Conservation (phyloP, 2,113 vertebrate genomes). For the Cygnus buccinator region DNA sequence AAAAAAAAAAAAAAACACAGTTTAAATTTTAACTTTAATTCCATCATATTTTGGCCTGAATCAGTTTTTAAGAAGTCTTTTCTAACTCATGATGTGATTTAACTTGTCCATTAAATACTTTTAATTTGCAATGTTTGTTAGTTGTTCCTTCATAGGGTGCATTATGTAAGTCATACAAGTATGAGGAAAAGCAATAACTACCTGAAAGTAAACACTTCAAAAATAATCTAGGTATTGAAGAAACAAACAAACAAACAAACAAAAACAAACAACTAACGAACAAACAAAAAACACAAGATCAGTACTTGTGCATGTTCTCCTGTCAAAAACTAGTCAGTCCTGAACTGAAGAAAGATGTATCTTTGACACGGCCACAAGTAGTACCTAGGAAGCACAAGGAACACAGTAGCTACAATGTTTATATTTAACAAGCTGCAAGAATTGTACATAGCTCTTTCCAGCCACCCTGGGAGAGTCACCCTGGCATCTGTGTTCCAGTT, state of each 20-base stretch:
- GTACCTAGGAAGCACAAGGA: not conserved
- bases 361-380: not conserved
- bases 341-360: not conserved
- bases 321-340: not conserved
- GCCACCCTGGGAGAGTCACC: not conserved
- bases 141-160: not conserved
- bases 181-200: not conserved
- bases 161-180: not conserved
- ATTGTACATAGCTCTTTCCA: not conserved
- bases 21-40: not conserved
- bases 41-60: not conserved
- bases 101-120: not conserved
- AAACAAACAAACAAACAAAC: not conserved
- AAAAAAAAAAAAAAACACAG: not conserved
- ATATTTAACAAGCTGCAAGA: not conserved
- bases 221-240: not conserved
- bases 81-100: not conserved
- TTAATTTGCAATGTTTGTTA: not conserved
- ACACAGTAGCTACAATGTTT: not conserved
- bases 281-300: not conserved
- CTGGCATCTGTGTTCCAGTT: not conserved
- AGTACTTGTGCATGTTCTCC: not conserved
- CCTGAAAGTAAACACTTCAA: not conserved
- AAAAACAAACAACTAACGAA: not conserved
- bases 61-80: not conserved